Percentiles rank a stretch among this genome's conserved stretches.
phyloP scores from a whole-genome alignment of 2,888 invertebrate genomes.

The Sabellastarte sp. region DNA sequence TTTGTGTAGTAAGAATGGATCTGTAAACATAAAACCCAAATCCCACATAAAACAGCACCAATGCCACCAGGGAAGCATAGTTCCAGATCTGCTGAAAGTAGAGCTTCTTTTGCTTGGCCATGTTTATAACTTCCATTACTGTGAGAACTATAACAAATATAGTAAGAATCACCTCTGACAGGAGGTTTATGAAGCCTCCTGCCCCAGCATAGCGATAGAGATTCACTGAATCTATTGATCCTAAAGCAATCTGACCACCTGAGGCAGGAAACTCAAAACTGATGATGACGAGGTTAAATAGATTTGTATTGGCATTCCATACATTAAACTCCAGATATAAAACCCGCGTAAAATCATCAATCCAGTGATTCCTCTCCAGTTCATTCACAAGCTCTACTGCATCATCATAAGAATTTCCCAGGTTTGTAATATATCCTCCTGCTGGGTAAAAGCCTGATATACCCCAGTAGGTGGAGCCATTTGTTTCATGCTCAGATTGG shows the following conservation, averaged over 20 bases:
- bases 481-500: constrained; percentile 1
- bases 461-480: constrained; percentile 37
- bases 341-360: constrained; percentile 41
- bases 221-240: background rate
- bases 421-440: constrained; percentile 42
- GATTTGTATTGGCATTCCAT: constrained; percentile 43
- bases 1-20: no score
- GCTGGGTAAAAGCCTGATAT: constrained; percentile 35
- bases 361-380: constrained; percentile 35
- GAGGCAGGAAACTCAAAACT: constrained; percentile 37
- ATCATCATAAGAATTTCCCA: constrained; percentile 26
- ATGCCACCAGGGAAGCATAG: no score
- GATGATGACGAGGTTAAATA: constrained; percentile 38
- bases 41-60: no score
- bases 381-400: constrained; percentile 16
- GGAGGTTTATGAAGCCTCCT: background rate
- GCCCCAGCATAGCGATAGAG: background rate
- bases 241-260: constrained; percentile 2
- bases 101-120: no score
- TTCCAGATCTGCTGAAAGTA: no score
- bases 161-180: constrained; percentile 4
- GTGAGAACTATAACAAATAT: constrained; percentile 7
- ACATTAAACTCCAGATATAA: constrained; percentile 45
- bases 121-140: background rate
- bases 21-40: no score